These are phyloP conservation scores for Drosophila quadrilineata DNA, from an alignment of 1,140 invertebrate genomes.

Conservation along the genomic window DNA sequence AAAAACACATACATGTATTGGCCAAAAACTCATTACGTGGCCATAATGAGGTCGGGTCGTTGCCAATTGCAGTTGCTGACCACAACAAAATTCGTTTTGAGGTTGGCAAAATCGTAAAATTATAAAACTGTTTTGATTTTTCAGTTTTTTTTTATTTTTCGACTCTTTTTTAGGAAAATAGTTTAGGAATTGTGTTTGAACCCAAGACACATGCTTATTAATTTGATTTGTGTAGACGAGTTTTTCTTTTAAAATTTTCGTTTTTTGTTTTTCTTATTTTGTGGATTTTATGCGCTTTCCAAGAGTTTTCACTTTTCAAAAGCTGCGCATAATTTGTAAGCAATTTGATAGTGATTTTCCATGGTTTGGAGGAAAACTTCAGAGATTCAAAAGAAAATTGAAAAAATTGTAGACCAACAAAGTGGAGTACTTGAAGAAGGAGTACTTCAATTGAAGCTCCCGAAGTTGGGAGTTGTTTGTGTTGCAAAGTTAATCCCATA, in stretches of 20 bases:
- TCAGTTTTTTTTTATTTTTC: too few species aligned
- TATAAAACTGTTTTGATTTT: too few species aligned
- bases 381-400: too few species aligned
- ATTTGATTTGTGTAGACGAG: conserved; percentile 69
- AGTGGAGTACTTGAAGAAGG: too few species aligned
- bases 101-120: too few species aligned
- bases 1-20: too few species aligned
- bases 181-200: conserved; percentile 17
- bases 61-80: conserved; percentile 51
- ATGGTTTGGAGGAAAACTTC: neutral
- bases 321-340: conserved; percentile 16
- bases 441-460: too few species aligned
- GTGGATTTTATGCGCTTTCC: conserved; percentile 31
- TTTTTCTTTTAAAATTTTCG: conserved; percentile 41
- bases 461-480: too few species aligned
- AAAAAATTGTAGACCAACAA: too few species aligned
- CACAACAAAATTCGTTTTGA: conserved; percentile 25
- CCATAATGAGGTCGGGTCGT: conserved; percentile 63
- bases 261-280: conserved; percentile 49
- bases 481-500: too few species aligned
- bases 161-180: too few species aligned
- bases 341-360: conserved; percentile 18
- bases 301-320: conserved; percentile 60
- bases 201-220: conserved; percentile 58
- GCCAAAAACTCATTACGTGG: conserved; percentile 59